These are phyloP conservation scores for Sphinx pinastri DNA, from an alignment of 2,888 invertebrate species.

Conservation along the genomic window DNA sequence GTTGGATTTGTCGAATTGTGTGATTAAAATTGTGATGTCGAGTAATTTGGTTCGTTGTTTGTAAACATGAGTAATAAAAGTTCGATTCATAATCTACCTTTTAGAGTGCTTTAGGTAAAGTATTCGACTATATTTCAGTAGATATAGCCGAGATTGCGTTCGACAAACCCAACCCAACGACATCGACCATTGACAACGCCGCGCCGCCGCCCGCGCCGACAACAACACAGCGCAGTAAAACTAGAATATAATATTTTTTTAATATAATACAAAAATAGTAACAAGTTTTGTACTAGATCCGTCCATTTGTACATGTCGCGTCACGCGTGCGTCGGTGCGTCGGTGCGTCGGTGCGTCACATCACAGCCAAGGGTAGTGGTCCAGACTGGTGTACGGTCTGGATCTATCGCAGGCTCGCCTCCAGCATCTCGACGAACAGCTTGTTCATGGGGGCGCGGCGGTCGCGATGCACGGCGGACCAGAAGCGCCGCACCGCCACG, in stretches of 20 bases:
- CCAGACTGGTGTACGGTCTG: too few species aligned
- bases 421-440: conserved; percentile 98
- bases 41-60: conserved; percentile 5
- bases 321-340: too few species aligned
- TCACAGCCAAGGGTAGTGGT: conserved; percentile 12
- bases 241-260: conserved; percentile 69
- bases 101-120: not conserved
- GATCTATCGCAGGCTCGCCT: conserved; percentile 88
- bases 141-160: not conserved
- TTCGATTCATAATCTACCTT: not conserved
- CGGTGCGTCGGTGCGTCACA: conserved; percentile 5
- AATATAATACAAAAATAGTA: conserved; percentile 82
- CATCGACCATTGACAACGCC: conserved; percentile 27
- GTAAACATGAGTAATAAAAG: not conserved
- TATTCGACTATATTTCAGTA: not conserved
- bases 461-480: conserved; percentile 94
- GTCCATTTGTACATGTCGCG: conserved; percentile 72
- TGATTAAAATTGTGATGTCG: not conserved
- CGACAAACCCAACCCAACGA: not conserved
- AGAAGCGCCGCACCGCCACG: conserved; percentile 94
- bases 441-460: conserved; percentile 97
- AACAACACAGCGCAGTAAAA: conserved; percentile 58
- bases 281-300: conserved; percentile 82
- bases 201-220: conserved; percentile 7
- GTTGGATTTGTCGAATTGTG: not conserved